These are phyloP conservation scores for Trachymyrmex cornetzi DNA, from an alignment of 1,140 invertebrate species.

Conservation along the genomic window DNA sequence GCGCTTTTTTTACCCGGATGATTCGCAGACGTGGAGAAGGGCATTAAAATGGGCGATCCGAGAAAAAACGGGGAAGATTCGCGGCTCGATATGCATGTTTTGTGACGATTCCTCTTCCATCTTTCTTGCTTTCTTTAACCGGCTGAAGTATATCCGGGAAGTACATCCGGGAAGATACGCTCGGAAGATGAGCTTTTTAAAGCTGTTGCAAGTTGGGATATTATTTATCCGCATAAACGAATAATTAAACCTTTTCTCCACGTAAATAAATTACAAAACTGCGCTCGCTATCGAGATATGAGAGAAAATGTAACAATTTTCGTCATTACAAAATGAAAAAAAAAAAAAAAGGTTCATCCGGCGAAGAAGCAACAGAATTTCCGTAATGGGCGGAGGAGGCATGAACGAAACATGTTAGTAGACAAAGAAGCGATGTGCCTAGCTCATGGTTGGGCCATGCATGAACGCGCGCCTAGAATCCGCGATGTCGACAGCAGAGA, in stretches of 20 bases:
- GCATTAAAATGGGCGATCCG: conserved; percentile 64
- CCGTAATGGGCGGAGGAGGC: conserved; percentile 44
- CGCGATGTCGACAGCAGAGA: conserved; percentile 59
- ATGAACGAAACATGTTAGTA: conserved; percentile 55
- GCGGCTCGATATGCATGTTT: conserved; percentile 25
- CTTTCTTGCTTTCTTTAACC: conserved; percentile 28
- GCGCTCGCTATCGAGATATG: neutral
- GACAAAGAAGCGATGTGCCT: conserved; percentile 53
- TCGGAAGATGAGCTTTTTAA: neutral
- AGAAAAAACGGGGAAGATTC: conserved; percentile 35
- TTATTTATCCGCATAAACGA: neutral
- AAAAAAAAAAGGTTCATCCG: neutral
- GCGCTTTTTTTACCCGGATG: conserved; percentile 53
- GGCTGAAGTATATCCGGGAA: neutral
- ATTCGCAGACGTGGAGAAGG: conserved; percentile 26
- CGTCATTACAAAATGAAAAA: conserved; percentile 39
- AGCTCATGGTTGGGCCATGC: conserved; percentile 68
- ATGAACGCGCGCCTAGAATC: conserved; percentile 77
- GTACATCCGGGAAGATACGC: conserved; percentile 3
- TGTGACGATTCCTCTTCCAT: conserved; percentile 36
- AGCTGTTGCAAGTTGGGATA: neutral
- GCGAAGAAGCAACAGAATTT: conserved; percentile 39
- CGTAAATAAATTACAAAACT: neutral
- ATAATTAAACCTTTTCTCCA: neutral
- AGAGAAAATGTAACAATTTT: conserved; percentile 10